These are phyloP conservation scores for Pardalotus punctatus DNA, from an alignment of 2,113 vertebrate species.

Conservation along the genomic window DNA sequence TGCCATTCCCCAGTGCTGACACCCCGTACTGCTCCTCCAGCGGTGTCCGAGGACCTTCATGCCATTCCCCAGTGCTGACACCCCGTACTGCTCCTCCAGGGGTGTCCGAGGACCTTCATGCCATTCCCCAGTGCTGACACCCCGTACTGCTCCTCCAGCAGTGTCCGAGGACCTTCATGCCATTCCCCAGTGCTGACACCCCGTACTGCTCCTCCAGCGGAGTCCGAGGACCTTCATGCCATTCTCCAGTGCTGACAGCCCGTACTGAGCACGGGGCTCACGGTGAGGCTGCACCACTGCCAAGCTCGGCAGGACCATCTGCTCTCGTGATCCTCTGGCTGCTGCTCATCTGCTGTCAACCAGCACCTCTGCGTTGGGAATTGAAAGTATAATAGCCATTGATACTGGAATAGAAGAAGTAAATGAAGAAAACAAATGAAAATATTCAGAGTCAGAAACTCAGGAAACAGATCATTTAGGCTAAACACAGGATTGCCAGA, in stretches of 20 bases:
- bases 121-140: fast-evolving
- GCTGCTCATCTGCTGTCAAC: background rate
- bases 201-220: fast-evolving
- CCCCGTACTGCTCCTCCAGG: background rate
- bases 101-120: fast-evolving
- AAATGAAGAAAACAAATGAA: background rate
- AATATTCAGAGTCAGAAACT: background rate
- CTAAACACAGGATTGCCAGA: background rate
- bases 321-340: background rate
- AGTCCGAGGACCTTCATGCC: background rate
- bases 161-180: background rate
- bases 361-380: background rate
- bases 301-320: background rate
- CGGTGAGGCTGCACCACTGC: fast-evolving
- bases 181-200: fast-evolving
- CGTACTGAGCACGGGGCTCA: background rate
- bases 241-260: fast-evolving
- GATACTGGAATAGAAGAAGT: background rate
- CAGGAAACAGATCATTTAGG: background rate
- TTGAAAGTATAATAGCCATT: background rate
- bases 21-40: background rate
- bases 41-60: fast-evolving
- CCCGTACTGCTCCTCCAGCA: fast-evolving
- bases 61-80: fast-evolving
- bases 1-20: fast-evolving